Evolutionary conservation across 2,888 invertebrate genomes (phyloP), one percentile per base, ranked within the genome.

Genomic region (Frankliniella intonsa): DNA sequence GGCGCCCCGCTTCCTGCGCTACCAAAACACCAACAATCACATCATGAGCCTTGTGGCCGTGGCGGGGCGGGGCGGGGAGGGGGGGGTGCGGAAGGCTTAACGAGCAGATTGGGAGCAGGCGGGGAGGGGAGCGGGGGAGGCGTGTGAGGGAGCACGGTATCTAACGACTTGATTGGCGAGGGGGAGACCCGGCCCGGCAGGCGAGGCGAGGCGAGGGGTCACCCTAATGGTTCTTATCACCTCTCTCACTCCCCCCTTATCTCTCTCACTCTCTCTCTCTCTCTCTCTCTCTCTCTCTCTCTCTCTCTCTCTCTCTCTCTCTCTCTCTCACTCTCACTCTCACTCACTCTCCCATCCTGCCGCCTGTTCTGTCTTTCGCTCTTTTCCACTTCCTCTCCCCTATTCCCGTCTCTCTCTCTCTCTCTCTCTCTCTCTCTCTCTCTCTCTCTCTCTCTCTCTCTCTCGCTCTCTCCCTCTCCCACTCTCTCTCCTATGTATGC

Each of bases 151-250:
- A n/a, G 62, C 62, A 55, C 62, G 62, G 62, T 62, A 62, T 62
- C 62, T 62, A 62, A 62, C 62, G 62, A 62, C 62, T 62, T 62
- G 62, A 62, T 62, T 62, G 62, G 62, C 62, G 62, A 62, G 19
- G 19, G 62, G 62, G 62, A 17, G 19, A 62, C 62, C 62, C 17
- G 62, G 62, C 17, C 0, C 17, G 17, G 17, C 12, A n/a, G 62
- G 55, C 55, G 14, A 17, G 55, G 55, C 14, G 14, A 62, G 62
- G 19, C 7, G 62, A 62, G 62, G 62, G 62, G 62, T 14, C 62
- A n/a, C 62, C 62, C 62, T 62, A 62, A 62, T 62, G 62, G 62
- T n/a, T 62, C 14, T 62, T 62, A 62, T 62, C 62, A 62, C 62
- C 62, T 62, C 62, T 11, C 62, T n/a, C 17, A 62, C 62, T 62